Conservation (phyloP, 2,113 vertebrate species). For the Cnemophilus loriae region DNA sequence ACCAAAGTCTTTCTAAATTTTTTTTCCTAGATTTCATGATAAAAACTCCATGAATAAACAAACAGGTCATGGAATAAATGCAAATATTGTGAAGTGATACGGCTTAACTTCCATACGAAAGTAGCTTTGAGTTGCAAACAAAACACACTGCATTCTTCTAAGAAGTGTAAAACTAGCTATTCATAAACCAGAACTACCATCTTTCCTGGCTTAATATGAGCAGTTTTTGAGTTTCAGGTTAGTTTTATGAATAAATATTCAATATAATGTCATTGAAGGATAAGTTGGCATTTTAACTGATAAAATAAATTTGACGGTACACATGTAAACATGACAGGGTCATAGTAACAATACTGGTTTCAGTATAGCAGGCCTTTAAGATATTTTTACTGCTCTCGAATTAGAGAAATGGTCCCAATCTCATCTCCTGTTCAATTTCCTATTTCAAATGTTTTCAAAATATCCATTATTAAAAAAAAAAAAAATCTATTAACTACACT, state of each 20-base stretch:
- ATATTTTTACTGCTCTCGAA: neutral
- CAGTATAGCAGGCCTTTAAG: neutral
- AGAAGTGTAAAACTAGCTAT: neutral
- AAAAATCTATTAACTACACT: neutral
- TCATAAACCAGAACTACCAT: neutral
- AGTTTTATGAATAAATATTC: neutral
- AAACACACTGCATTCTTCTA: neutral
- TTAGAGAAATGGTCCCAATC: neutral
- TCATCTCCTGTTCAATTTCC: neutral
- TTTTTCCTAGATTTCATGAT: neutral
- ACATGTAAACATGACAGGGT: neutral
- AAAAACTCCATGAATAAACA: neutral
- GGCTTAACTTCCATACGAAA: neutral
- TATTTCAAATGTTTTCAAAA: neutral
- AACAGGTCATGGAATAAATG: neutral
- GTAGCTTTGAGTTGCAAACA: neutral
- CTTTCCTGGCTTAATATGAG: neutral
- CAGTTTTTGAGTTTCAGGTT: neutral
- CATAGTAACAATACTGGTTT: neutral
- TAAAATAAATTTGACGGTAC: neutral
- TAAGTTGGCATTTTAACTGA: neutral
- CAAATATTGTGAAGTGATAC: neutral
- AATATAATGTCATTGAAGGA: neutral
- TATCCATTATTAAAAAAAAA: neutral
- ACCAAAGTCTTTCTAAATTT: neutral